A percentile compares a stretch with the other conserved stretches of the same genome.
Conservation (phyloP, 2,797 vertebrate genomes). For the Pelobates cultripes region DNA sequence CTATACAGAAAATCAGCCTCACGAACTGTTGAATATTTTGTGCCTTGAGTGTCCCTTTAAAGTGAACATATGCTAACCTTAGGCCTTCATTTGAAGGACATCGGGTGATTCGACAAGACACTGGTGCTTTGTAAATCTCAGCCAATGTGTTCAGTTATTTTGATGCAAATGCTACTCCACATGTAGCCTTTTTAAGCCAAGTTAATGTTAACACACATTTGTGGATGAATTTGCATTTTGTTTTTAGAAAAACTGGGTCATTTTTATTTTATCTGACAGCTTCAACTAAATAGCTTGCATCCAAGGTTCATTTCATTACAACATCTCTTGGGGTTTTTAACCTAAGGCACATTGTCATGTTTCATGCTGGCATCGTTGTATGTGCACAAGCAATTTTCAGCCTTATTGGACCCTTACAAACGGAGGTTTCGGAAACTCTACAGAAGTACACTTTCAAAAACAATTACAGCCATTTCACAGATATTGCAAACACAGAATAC, state of each 20-base stretch:
- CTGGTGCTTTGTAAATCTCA: too few relatives aligned
- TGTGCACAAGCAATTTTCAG: constrained; percentile 63
- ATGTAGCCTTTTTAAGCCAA: background rate
- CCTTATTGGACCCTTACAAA: constrained; percentile 61
- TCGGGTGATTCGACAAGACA: too few relatives aligned
- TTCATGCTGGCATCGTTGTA: constrained; percentile 69
- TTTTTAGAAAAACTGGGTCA: background rate
- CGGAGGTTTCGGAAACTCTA: constrained; percentile 58
- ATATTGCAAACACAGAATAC: too few relatives aligned
- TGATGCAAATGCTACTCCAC: too few relatives aligned
- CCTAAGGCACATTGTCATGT: constrained; percentile 66
- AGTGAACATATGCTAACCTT: background rate
- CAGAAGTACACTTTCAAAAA: constrained; percentile 60
- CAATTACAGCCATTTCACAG: constrained; percentile 30
- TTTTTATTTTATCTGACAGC: constrained; percentile 43
- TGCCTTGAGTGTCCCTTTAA: background rate
- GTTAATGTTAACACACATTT: background rate
- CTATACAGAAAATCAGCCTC: too few relatives aligned
- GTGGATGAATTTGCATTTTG: constrained; percentile 33
- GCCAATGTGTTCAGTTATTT: too few relatives aligned
- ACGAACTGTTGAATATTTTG: background rate
- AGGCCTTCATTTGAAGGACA: background rate
- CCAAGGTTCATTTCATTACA: constrained; percentile 56
- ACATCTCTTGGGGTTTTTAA: constrained; percentile 61
- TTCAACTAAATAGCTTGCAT: constrained; percentile 58